Evolutionary conservation across 1,140 invertebrate species (phyloP).

Genomic region (Reticulitermes speratus): DNA sequence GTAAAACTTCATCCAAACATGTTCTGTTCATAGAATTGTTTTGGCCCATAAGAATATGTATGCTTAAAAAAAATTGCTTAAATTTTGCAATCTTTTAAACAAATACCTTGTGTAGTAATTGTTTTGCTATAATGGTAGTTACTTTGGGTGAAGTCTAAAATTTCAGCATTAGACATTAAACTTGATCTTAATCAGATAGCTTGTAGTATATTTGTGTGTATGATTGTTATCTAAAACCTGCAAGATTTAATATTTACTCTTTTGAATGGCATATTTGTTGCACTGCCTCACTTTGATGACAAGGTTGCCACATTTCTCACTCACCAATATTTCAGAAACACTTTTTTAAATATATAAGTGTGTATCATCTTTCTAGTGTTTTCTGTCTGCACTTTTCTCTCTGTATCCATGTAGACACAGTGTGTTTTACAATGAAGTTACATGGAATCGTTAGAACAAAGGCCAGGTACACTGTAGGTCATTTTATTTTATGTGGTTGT

Average conservation of each 20-base stretch:
- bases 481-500: no score
- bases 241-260: neutral
- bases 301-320: conserved; percentile 10
- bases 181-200: neutral
- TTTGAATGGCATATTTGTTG: neutral
- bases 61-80: no score
- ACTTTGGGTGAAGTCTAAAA: no score
- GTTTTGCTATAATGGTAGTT: no score
- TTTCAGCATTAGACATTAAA: neutral
- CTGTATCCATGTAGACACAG: neutral
- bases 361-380: neutral
- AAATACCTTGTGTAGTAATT: no score
- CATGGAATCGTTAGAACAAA: no score
- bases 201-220: neutral
- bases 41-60: no score
- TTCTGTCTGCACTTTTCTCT: neutral
- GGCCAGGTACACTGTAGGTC: no score
- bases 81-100: no score
- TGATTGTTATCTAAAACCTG: neutral
- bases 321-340: neutral
- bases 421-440: neutral
- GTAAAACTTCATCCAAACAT: no score
- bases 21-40: no score
- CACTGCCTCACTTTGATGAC: conserved; percentile 9
- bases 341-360: neutral